Evolutionary conservation across 2,888 invertebrate genomes (phyloP).

Genomic region (Calameuta idolon): DNA sequence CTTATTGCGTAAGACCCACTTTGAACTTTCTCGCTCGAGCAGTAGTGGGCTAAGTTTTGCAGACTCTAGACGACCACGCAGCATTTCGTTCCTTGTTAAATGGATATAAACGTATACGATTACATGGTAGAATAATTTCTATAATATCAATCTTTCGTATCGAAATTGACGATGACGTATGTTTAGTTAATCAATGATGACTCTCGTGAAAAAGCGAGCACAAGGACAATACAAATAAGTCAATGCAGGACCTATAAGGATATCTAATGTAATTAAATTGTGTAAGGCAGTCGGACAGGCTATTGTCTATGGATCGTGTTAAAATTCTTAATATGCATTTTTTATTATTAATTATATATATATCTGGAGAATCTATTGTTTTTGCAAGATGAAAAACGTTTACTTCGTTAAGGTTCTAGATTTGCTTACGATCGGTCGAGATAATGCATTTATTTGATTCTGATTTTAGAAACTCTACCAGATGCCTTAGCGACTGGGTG

Average conservation of each 20-base stretch:
- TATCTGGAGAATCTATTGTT: constrained; percentile 5
- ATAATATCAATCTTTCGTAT: not conserved
- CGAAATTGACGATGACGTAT: not conserved
- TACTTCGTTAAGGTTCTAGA: not conserved
- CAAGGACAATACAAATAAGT: not conserved
- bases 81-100: not conserved
- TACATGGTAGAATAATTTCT: not conserved
- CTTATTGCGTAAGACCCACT: constrained; percentile 48
- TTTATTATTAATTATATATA: constrained; percentile 12
- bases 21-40: constrained; percentile 57
- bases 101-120: not conserved
- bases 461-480: constrained; percentile 74
- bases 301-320: not conserved
- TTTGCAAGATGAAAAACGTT: not conserved
- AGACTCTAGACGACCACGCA: not conserved
- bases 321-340: not conserved
- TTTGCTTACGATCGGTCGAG: not conserved
- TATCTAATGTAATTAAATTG: not conserved
- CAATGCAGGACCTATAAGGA: not conserved
- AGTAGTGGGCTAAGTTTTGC: not conserved
- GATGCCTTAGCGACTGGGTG: constrained; percentile 79
- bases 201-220: not conserved
- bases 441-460: not conserved
- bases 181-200: not conserved
- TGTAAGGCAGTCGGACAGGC: not conserved